phyloP scores from a whole-genome alignment of 1,140 invertebrate genomes.

The Ceratitis capitata region DNA sequence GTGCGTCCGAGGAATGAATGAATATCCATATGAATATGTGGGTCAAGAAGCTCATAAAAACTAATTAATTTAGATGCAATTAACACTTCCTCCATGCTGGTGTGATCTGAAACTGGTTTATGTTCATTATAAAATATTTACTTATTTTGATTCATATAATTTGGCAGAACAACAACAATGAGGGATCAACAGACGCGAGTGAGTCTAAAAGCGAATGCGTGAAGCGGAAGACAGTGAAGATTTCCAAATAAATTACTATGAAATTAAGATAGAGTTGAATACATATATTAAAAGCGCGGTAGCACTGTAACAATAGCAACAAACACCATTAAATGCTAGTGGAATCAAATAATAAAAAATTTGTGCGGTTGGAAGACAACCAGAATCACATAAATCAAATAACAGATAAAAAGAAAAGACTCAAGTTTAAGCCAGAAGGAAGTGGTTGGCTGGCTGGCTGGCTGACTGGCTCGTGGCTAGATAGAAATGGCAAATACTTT shows the following conservation, averaged over 20 bases:
- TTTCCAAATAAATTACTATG: background rate
- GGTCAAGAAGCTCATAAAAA: slow-evolving; percentile 18
- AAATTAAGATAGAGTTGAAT: background rate
- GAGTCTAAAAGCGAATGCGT: too few species aligned
- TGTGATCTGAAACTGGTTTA: background rate
- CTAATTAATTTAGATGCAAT: slow-evolving; percentile 57
- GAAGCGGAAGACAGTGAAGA: background rate
- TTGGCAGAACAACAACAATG: background rate
- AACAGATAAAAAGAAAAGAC: background rate
- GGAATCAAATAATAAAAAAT: too few species aligned
- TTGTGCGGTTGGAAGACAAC: background rate
- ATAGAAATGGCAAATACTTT: slow-evolving; percentile 18
- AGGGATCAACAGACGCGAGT: background rate
- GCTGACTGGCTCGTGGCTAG: too few species aligned
- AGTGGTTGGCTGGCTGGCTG: too few species aligned
- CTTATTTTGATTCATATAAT: background rate
- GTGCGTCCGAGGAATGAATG: background rate
- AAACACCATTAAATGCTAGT: too few species aligned
- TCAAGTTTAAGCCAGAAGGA: too few species aligned
- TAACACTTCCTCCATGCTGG: slow-evolving; percentile 54
- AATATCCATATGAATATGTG: background rate
- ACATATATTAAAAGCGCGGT: background rate
- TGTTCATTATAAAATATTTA: slow-evolving; percentile 2
- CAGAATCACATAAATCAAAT: background rate
- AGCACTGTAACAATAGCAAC: background rate